Conservation (phyloP, 2,888 invertebrate genomes). For the Campoletis raptor region DNA sequence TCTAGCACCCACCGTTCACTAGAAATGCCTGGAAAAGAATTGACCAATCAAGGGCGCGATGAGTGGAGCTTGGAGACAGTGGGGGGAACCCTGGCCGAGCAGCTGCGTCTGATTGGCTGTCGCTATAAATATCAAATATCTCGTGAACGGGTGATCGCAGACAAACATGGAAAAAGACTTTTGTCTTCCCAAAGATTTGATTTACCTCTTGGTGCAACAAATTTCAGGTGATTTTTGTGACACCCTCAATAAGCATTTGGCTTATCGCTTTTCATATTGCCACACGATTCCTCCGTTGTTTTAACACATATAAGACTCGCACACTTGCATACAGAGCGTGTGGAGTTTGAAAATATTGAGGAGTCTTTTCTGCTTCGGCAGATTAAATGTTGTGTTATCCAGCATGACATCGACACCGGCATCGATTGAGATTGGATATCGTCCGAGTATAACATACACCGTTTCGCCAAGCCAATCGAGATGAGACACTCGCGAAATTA, state of each 20-base stretch:
- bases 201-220: not conserved
- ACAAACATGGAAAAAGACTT: not conserved
- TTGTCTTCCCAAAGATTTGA: not conserved
- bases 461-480: conserved; percentile 17
- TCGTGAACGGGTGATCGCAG: not conserved
- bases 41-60: not conserved
- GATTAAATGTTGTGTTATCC: conserved; percentile 42
- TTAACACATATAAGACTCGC: conserved; percentile 10
- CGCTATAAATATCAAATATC: not conserved
- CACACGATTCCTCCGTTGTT: not conserved
- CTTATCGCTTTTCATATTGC: not conserved
- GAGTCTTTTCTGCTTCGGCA: conserved; percentile 10
- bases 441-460: conserved; percentile 14
- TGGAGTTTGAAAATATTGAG: conserved; percentile 25
- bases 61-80: not conserved
- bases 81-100: not conserved
- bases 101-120: not conserved
- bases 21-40: not conserved
- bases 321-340: conserved; percentile 3
- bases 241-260: not conserved
- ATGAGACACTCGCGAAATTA: conserved; percentile 32
- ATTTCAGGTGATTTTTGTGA: not conserved
- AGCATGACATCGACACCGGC: conserved; percentile 27
- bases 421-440: conserved; percentile 47
- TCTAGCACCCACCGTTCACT: not conserved